phyloP scores from a whole-genome alignment of 2,888 invertebrate genomes.

The Yponomeuta sedellus region DNA sequence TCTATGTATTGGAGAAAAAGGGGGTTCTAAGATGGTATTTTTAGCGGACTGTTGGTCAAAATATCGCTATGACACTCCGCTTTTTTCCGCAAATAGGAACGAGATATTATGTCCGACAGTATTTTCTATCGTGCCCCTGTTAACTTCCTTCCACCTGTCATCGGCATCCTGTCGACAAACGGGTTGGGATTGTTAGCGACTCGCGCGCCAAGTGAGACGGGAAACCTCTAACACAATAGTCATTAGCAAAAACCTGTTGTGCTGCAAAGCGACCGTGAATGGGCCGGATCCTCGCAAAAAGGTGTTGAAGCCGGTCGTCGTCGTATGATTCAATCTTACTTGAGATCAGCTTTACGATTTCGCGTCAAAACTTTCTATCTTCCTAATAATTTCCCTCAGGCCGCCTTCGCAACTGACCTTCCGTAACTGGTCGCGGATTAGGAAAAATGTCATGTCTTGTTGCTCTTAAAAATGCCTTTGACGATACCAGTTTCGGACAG shows the following conservation, averaged over 20 bases:
- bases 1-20: no score
- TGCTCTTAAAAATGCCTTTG: no score
- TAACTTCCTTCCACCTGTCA: background rate
- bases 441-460: no score
- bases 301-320: background rate
- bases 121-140: background rate
- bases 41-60: no score
- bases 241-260: background rate
- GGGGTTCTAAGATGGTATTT: no score
- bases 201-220: background rate
- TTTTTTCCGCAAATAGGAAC: background rate
- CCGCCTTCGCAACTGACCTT: no score
- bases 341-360: no score
- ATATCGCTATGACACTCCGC: no score
- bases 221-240: background rate
- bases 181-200: background rate
- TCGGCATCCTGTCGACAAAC: background rate
- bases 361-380: no score
- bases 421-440: no score
- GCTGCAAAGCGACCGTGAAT: background rate
- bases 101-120: background rate
- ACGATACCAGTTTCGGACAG: no score
- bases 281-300: background rate
- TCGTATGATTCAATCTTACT: background rate
- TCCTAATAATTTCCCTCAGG: no score